These are phyloP conservation scores for Drosophila albomicans DNA, from an alignment of 1,140 invertebrate species.

Conservation along the genomic window DNA sequence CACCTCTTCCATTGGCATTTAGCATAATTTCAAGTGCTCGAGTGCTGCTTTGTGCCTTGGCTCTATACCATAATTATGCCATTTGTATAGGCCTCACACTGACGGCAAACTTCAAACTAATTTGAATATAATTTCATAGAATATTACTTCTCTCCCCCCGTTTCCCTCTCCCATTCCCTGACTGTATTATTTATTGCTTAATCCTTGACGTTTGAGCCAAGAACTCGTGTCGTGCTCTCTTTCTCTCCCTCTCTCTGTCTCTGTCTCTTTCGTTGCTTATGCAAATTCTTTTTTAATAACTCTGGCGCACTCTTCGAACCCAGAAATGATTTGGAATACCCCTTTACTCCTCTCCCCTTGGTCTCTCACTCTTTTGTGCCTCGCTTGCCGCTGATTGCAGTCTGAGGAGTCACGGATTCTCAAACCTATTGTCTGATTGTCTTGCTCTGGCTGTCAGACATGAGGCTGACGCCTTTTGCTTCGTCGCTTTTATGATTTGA, in stretches of 20 bases:
- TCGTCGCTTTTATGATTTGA: slow-evolving; percentile 70
- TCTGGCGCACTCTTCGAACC: slow-evolving; percentile 9
- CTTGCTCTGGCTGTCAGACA: slow-evolving; percentile 39
- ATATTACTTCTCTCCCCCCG: slow-evolving; percentile 35
- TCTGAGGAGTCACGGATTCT: slow-evolving; percentile 22
- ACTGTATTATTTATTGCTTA: slow-evolving; percentile 75
- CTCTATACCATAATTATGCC: slow-evolving; percentile 70
- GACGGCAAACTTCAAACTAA: slow-evolving; percentile 75
- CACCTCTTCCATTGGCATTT: slow-evolving; percentile 63
- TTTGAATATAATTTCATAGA: slow-evolving; percentile 84
- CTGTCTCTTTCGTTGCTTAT: slow-evolving; percentile 54
- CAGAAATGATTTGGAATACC: slow-evolving; percentile 13
- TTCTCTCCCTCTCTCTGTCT: neutral
- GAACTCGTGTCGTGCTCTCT: slow-evolving; percentile 42
- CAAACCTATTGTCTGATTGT: slow-evolving; percentile 56
- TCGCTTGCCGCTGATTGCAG: slow-evolving; percentile 62
- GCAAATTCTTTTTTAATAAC: slow-evolving; percentile 83
- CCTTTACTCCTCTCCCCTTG: slow-evolving; percentile 14
- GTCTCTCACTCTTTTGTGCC: slow-evolving; percentile 23
- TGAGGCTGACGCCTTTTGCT: slow-evolving; percentile 51
- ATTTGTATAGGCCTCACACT: slow-evolving; percentile 56
- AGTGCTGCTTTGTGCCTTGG: slow-evolving; percentile 52
- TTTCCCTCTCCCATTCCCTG: neutral
- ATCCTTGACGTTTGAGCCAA: slow-evolving; percentile 59
- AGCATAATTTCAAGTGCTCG: slow-evolving; percentile 76